These are phyloP conservation scores for Lerema accius DNA, from an alignment of 1,140 invertebrate genomes.

Conservation along the genomic window DNA sequence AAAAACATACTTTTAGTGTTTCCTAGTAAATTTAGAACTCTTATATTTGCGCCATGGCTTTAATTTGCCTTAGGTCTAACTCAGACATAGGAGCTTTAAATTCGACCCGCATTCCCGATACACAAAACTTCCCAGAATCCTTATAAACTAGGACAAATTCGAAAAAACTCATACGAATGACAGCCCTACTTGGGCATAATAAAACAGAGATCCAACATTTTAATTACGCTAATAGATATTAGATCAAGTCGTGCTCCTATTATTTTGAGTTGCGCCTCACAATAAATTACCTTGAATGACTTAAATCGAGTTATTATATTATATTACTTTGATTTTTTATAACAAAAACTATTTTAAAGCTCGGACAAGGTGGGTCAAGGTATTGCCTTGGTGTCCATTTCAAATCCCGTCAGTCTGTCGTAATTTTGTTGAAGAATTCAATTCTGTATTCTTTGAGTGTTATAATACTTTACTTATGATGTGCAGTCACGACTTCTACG, in stretches of 20 bases:
- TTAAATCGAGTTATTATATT: slow-evolving; percentile 18
- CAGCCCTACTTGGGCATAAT: too few species aligned
- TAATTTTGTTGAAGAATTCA: slow-evolving; percentile 26
- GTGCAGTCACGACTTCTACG: slow-evolving; percentile 32
- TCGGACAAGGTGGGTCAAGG: slow-evolving; percentile 21
- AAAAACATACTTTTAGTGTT: too few species aligned
- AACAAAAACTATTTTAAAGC: slow-evolving; percentile 16
- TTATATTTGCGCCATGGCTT: too few species aligned
- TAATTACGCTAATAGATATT: slow-evolving; percentile 14
- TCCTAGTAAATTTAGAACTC: too few species aligned
- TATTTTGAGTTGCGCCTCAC: slow-evolving; percentile 1
- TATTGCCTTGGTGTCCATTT: slow-evolving; percentile 19
- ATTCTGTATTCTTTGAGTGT: slow-evolving; percentile 3
- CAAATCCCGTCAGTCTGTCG: slow-evolving; percentile 21
- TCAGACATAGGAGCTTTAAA: too few species aligned
- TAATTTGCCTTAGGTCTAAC: too few species aligned
- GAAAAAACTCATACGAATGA: too few species aligned
- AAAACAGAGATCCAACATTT: neutral
- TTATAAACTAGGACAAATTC: too few species aligned
- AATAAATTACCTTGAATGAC: slow-evolving; percentile 7
- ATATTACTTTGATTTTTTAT: slow-evolving; percentile 14
- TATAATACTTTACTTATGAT: neutral
- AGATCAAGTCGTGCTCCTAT: slow-evolving; percentile 5
- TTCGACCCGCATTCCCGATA: too few species aligned
- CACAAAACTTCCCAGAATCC: too few species aligned